phyloP scores from a whole-genome alignment of 2,888 invertebrate species.

The Yponomeuta cagnagella region DNA sequence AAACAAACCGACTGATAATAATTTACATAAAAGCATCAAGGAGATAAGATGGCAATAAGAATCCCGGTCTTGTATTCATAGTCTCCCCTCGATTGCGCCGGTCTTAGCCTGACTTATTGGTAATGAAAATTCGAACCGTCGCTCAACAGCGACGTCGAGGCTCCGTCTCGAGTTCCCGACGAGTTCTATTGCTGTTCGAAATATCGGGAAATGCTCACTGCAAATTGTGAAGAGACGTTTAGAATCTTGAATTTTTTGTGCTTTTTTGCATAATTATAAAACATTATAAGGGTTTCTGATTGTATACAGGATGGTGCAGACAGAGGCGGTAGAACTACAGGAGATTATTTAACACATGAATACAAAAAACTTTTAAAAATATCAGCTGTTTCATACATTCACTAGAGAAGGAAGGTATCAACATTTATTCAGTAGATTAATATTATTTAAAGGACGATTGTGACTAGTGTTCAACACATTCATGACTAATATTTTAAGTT shows the following conservation, averaged over 20 bases:
- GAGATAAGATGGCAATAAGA: slow-evolving; percentile 19
- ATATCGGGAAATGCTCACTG: neutral
- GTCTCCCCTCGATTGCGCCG: slow-evolving; percentile 29
- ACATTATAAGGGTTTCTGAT: neutral
- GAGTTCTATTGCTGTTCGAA: neutral
- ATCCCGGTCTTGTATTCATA: slow-evolving; percentile 43
- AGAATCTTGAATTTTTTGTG: neutral
- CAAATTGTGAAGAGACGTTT: neutral
- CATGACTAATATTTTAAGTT: too few species aligned
- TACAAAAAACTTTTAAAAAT: too few species aligned
- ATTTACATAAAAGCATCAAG: neutral
- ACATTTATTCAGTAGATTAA: too few species aligned
- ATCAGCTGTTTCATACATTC: too few species aligned
- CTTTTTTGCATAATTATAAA: neutral
- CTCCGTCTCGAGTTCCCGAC: neutral
- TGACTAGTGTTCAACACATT: too few species aligned
- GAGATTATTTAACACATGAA: too few species aligned
- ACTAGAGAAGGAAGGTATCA: too few species aligned
- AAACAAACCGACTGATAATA: neutral
- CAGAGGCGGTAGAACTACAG: too few species aligned
- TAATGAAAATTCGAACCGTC: slow-evolving; percentile 55
- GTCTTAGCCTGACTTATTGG: slow-evolving; percentile 29
- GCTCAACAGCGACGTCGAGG: slow-evolving; percentile 16
- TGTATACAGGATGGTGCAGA: too few species aligned
- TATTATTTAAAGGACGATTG: too few species aligned